Conservation (phyloP, 1,140 invertebrate species). For the Caerostris extrusa region DNA sequence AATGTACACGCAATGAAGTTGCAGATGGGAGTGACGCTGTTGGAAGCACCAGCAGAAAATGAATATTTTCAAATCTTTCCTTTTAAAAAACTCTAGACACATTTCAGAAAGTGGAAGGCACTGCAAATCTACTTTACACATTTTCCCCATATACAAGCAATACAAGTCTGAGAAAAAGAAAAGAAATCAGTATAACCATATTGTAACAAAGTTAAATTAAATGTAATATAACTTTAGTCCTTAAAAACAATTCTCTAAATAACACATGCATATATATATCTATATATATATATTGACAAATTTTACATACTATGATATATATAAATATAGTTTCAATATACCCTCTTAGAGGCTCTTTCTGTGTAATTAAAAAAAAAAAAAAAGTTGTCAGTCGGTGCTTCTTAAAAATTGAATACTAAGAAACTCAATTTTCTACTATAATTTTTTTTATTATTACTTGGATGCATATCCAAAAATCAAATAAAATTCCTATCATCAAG, state of each 20-base stretch:
- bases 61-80: not conserved
- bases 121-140: conserved; percentile 65
- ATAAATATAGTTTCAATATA: no score
- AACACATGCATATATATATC: no score
- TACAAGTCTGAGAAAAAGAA: not conserved
- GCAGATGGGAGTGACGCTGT: conserved; percentile 2
- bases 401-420: not conserved
- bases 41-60: conserved; percentile 43
- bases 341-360: no score
- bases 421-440: not conserved
- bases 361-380: no score
- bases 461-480: not conserved
- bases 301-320: no score
- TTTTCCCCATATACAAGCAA: not conserved
- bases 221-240: not conserved
- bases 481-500: not conserved
- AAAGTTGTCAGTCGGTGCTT: not conserved
- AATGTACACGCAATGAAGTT: conserved; percentile 50
- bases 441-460: not conserved
- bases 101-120: conserved; percentile 55
- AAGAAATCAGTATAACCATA: not conserved
- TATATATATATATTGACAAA: no score
- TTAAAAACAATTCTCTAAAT: no score
- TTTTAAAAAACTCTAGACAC: not conserved
- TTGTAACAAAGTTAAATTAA: not conserved